Evolutionary conservation across 2,113 vertebrate genomes (phyloP).

Genomic region (Saccopteryx leptura): DNA sequence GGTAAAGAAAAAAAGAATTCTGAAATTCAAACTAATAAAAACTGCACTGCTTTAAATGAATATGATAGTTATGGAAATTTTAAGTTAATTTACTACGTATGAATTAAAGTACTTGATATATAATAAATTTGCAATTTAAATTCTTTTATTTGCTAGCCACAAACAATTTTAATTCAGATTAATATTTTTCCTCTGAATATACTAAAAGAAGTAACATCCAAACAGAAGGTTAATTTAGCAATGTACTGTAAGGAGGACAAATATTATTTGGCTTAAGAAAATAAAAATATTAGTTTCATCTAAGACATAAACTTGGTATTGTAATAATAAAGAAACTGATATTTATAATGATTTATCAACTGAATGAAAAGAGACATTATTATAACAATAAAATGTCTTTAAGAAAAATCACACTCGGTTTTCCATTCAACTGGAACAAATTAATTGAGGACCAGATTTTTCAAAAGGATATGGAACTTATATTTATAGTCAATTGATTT

Average conservation of each 20-base stretch:
- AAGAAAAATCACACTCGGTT: constrained; percentile 43
- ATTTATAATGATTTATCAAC: constrained; percentile 40
- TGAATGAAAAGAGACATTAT: constrained; percentile 1
- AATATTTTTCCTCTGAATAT: constrained; percentile 34
- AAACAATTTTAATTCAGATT: constrained; percentile 32
- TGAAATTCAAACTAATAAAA: constrained; percentile 21
- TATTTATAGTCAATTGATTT: constrained; percentile 15
- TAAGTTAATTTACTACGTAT: neutral
- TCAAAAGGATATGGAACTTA: neutral
- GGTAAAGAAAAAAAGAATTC: constrained; percentile 26
- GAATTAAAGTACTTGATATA: constrained; percentile 51
- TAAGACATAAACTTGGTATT: neutral
- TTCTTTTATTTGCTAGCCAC: neutral
- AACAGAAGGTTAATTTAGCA: neutral
- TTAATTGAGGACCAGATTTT: constrained; percentile 50
- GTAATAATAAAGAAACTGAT: neutral
- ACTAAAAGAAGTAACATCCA: neutral
- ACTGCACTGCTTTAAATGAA: neutral
- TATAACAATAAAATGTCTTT: neutral
- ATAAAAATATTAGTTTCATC: constrained; percentile 66
- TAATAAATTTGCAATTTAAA: neutral
- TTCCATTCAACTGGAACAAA: constrained; percentile 36
- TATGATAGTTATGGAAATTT: neutral
- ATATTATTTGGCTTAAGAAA: neutral
- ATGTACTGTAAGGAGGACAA: neutral